phyloP scores from a whole-genome alignment of 2,113 vertebrate genomes.

The Orycteropus afer region DNA sequence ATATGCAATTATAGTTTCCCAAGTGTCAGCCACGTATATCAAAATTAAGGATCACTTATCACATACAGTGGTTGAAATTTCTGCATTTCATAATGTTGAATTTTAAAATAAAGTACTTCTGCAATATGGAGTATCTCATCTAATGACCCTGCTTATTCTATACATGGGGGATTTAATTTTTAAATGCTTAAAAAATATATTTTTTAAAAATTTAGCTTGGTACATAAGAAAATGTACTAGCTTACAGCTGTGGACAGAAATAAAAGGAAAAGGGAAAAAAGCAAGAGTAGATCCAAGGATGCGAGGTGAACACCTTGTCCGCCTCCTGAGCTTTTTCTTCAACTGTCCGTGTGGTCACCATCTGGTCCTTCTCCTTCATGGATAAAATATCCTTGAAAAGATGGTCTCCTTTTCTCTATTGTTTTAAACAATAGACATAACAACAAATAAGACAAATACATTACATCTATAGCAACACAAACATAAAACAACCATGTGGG shows the following conservation, averaged over 20 bases:
- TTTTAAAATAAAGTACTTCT: neutral
- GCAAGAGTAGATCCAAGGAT: constrained; percentile 74
- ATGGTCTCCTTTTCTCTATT: constrained; percentile 87
- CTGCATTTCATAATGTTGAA: constrained; percentile 2
- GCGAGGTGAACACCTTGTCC: constrained; percentile 86
- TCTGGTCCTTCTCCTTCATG: constrained; percentile 83
- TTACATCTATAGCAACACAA: constrained; percentile 65
- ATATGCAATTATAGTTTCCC: constrained; percentile 45
- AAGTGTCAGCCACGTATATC: constrained; percentile 12
- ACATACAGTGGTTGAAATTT: neutral
- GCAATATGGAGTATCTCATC: neutral
- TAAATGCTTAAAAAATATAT: constrained; percentile 50
- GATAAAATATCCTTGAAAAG: constrained; percentile 84
- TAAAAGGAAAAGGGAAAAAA: constrained; percentile 9
- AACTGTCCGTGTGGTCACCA: constrained; percentile 70
- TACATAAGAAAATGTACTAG: neutral
- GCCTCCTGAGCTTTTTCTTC: constrained; percentile 83
- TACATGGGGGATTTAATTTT: neutral
- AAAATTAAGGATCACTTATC: neutral
- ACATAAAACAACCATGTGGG: constrained; percentile 57
- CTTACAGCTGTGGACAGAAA: constrained; percentile 70
- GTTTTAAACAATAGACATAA: constrained; percentile 80
- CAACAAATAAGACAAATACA: constrained; percentile 83
- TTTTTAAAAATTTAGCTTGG: neutral
- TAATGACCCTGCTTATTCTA: neutral